Evolutionary conservation across 2,113 vertebrate genomes (phyloP).

Genomic region (Herpetotheres cachinnans): DNA sequence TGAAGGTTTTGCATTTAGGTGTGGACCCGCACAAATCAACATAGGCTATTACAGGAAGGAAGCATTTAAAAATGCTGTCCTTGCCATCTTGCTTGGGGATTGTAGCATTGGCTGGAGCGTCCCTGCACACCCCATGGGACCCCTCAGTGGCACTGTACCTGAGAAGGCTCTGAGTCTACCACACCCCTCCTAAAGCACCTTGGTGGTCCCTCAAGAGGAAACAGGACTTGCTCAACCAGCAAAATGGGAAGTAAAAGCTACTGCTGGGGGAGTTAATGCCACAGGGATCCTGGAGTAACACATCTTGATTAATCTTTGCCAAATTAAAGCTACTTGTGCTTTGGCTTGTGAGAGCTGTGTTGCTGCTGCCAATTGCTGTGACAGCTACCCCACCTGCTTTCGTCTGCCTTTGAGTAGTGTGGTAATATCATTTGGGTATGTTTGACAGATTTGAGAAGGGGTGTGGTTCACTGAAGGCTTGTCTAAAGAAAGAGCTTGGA

Average conservation of each 20-base stretch:
- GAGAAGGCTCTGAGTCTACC: background rate
- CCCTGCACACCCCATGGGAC: accelerated
- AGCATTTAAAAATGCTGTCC: background rate
- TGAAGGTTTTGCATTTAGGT: background rate
- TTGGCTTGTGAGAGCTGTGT: background rate
- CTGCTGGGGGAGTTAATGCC: background rate
- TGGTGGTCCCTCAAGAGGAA: background rate
- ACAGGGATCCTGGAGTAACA: background rate
- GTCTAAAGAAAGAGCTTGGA: background rate
- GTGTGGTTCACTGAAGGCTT: background rate
- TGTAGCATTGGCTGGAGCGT: background rate
- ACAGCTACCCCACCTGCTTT: background rate
- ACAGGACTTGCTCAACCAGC: background rate
- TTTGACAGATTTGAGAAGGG: background rate
- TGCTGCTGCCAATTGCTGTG: background rate
- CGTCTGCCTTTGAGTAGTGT: background rate
- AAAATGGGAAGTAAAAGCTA: background rate
- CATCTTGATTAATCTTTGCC: background rate
- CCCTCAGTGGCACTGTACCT: background rate
- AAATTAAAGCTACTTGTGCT: background rate
- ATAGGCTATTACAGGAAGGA: background rate
- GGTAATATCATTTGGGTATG: background rate
- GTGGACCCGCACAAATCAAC: background rate
- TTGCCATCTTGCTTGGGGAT: background rate
- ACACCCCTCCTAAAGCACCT: background rate